phyloP scores from a whole-genome alignment of 2,888 invertebrate genomes.

The Agonopterix alstromeriana region DNA sequence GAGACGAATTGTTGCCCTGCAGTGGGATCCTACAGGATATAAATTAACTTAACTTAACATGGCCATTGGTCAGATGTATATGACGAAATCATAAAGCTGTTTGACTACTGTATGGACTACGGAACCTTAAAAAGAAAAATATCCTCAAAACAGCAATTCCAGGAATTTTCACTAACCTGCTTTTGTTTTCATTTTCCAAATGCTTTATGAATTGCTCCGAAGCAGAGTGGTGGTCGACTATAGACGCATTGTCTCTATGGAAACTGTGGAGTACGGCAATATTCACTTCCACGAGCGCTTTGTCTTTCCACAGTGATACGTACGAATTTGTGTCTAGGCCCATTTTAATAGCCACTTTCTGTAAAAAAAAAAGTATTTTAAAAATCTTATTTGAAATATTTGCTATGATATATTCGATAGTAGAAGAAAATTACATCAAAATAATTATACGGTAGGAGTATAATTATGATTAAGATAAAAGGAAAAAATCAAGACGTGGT shows the following conservation, averaged over 20 bases:
- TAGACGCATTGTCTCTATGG: constrained; percentile 89
- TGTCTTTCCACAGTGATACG: constrained; percentile 94
- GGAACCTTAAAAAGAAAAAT: neutral
- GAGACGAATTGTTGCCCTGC: no score
- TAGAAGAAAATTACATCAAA: no score
- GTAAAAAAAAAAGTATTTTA: neutral
- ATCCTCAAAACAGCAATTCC: neutral
- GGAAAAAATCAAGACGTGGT: no score
- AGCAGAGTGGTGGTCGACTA: constrained; percentile 96
- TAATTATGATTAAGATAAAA: no score
- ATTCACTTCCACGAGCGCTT: constrained; percentile 93
- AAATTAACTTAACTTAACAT: no score
- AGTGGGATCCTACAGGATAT: no score
- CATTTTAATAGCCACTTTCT: constrained; percentile 86
- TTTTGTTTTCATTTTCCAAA: constrained; percentile 90
- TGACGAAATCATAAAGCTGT: no score
- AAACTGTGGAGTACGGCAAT: constrained; percentile 94
- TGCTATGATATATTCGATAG: no score
- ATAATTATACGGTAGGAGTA: no score
- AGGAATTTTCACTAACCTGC: constrained; percentile 66
- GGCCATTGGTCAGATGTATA: no score
- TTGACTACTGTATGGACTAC: no score
- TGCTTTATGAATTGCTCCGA: constrained; percentile 97
- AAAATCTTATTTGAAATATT: no score
- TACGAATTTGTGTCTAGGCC: constrained; percentile 90